phyloP scores from a whole-genome alignment of 2,888 invertebrate species.

The Dolomedes plantarius region DNA sequence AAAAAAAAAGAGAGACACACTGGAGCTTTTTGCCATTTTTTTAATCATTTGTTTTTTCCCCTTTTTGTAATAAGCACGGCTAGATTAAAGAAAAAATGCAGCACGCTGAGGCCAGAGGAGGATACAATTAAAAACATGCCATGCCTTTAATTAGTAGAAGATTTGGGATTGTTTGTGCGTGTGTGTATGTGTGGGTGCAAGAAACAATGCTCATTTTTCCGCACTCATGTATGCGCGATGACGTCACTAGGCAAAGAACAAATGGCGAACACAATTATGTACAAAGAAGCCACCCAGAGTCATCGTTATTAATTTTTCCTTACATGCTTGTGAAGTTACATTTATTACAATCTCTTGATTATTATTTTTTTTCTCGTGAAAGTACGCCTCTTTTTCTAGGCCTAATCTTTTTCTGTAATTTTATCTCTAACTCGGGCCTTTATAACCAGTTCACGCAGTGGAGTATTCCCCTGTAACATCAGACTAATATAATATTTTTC shows the following conservation, averaged over 20 bases:
- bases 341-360: no score
- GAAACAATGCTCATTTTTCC: not conserved
- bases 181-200: not conserved
- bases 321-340: no score
- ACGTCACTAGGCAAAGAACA: not conserved
- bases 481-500: no score
- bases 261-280: not conserved
- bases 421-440: no score
- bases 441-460: no score
- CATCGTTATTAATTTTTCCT: no score
- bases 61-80: not conserved
- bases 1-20: not conserved
- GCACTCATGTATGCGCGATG: not conserved
- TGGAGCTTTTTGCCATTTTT: not conserved
- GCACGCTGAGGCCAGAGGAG: not conserved
- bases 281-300: not conserved
- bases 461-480: no score
- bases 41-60: not conserved
- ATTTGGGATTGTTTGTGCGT: not conserved
- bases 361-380: no score
- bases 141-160: slow-evolving; percentile 1
- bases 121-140: not conserved
- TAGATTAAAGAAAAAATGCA: not conserved
- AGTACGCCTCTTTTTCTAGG: no score
- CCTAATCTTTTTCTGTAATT: no score